Evolutionary conservation across 1,140 invertebrate genomes (phyloP), one percentile per base, ranked within the genome.

Genomic region (Sitodiplosis mosellana): DNA sequence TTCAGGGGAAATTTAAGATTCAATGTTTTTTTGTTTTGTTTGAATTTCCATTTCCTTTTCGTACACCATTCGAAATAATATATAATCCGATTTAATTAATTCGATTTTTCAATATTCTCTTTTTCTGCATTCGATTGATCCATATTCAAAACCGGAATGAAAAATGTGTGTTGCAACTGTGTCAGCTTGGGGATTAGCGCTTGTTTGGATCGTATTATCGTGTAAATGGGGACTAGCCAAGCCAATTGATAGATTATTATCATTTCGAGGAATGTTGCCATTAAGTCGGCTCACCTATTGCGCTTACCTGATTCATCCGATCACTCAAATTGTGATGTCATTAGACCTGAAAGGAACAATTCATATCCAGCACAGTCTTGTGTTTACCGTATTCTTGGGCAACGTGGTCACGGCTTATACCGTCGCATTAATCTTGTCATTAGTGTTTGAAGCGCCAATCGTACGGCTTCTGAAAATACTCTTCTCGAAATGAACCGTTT

Each of bases 261-360:
- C 85, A 1, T 85, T 85, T 62, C 73, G 76, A 36, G 74, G 81
- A 1, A 72, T 88, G 37, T 74, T 88, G 53, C 88, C 89, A 0
- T 67, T 93, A n/a, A 86, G 83, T 52, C 72, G 88, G 45, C 73
- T 94, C 33, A 90, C 88, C 1, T 94, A 91, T 64, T 85, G 84
- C 59, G 82, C 87, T 8, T 95, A 93, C 63, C 72, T 94, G 20
- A 75, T 93, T 12, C 89, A 94, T 68, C 85, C 86, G 8, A 75
- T 86, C 49, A 75, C 88, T 49, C 85, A 87, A 81, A 76, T 80
- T 63, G 72, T 81, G 38, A 81, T 78, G 14, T 75, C 77, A 36
- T 85, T 78, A 55, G 70, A 78, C 38, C 75, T 86, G 69, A 82
- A 86, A 53, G 81, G 81, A 51, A 77, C 83, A 2, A 62, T 84